phyloP scores from a whole-genome alignment of 2,797 vertebrate species.

The Manis javanica region DNA sequence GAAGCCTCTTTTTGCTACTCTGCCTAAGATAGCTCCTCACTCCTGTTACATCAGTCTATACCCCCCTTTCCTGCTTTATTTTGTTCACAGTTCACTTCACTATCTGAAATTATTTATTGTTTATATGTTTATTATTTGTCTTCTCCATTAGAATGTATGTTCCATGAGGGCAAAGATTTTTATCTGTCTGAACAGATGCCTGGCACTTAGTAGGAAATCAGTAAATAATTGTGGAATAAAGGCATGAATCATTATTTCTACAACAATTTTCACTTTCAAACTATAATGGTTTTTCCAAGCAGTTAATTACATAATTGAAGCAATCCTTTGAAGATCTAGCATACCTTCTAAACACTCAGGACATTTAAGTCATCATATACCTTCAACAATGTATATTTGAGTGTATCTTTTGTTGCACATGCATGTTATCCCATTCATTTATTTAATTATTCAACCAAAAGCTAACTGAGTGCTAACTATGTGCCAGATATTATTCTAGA shows the following conservation, averaged over 20 bases:
- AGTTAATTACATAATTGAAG: background rate
- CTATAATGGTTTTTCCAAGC: background rate
- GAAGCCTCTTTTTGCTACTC: background rate
- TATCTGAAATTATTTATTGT: background rate
- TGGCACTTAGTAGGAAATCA: background rate
- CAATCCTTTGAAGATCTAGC: background rate
- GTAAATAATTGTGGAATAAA: background rate
- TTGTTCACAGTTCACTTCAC: background rate
- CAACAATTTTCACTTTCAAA: background rate
- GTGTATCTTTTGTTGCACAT: background rate
- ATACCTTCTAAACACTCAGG: background rate
- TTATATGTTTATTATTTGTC: background rate
- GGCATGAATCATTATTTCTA: background rate
- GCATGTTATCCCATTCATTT: background rate
- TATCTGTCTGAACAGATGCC: background rate
- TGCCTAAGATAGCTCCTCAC: background rate
- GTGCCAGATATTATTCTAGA: background rate
- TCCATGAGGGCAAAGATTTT: background rate
- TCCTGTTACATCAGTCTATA: background rate
- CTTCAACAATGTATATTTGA: background rate
- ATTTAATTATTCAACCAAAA: background rate
- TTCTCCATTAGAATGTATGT: background rate
- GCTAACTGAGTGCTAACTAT: background rate
- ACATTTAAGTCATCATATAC: background rate
- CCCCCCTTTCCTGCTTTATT: background rate